Evolutionary conservation across 2,797 vertebrate species (phyloP), one percentile per base, ranked within the genome.

Genomic region (Mallotus villosus): DNA sequence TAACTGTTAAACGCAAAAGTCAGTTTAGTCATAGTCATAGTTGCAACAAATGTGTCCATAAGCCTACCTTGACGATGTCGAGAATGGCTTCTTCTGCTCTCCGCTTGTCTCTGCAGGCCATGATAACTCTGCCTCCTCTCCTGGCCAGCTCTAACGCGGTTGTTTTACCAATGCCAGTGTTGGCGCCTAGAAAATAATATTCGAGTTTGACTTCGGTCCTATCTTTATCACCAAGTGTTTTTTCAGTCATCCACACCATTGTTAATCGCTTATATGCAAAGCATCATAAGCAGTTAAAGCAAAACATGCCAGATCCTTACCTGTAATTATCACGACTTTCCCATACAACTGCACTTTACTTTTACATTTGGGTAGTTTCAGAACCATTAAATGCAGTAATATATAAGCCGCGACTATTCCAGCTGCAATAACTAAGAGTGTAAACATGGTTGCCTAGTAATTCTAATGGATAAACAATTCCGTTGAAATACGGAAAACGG

Each of bases 161-260:
- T 84, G 93, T 91, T 83, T 93, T 95, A 2, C 96, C 95, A 60
- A 96, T 95, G 27, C 95, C 95, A 0, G 90, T 87, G 84, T 95
- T 97, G 19, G 89, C 93, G 62, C 95, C 95, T 95, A 81, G 19
- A 78, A 78, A 53, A 70, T 14, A 63, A 53, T 2, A 17, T 55
- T 6, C 51, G 51, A 53, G 51, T 53, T 53, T 53, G 51, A 53
- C 51, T 53, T 53, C 4, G 27, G 55, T 2, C 55, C 55, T 57
- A 8, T 21, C 3, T 57, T n/a, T 17, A 6, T 21, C n/a, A 58
- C 9, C n/a, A 58, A 7, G 19, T 57, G 17, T 4, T 7, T 57
- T 57, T 57, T 22, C n/a, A 58, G n/a, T 19, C 53, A 55, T 21
- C 1, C 32, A 34, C 32, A 34, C 32, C 32, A 34, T 7, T 34